Percentiles rank a stretch among this genome's conserved stretches.
Evolutionary conservation across 2,888 invertebrate genomes (phyloP).

Genomic region (Nomada ruficornis): DNA sequence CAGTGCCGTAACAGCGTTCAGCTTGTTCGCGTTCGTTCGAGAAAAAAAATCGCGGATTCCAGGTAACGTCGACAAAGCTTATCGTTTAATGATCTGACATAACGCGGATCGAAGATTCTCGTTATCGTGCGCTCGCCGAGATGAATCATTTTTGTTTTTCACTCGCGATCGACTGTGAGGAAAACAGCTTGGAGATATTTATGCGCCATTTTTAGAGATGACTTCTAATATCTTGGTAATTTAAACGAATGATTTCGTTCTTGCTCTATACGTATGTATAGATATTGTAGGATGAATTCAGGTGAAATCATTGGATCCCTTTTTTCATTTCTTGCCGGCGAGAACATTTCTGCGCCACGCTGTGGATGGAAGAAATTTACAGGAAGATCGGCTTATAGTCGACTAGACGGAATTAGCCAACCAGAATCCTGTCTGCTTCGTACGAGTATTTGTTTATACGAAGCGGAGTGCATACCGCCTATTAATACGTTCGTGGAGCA

Average conservation of each 20-base stretch:
- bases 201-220: no score
- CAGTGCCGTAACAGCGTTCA: conserved; percentile 53
- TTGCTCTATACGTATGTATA: no score
- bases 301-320: background rate
- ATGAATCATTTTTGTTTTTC: conserved; percentile 16
- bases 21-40: background rate
- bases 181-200: background rate
- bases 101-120: background rate
- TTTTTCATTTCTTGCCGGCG: background rate
- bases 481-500: conserved; percentile 17
- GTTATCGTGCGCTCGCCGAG: background rate
- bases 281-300: background rate
- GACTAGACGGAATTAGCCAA: conserved; percentile 7
- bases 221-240: no score
- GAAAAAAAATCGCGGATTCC: conserved; percentile 28
- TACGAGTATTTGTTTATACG: conserved; percentile 22
- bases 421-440: background rate
- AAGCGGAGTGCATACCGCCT: background rate
- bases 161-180: background rate
- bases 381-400: background rate
- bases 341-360: background rate
- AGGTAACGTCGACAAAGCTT: conserved; percentile 5
- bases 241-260: no score
- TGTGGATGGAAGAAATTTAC: background rate
- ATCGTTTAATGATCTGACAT: conserved; percentile 9